A percentile compares a stretch with the other conserved stretches of the same genome.
Conservation (phyloP, 2,797 vertebrate genomes). For the Sebastes flavidus region DNA sequence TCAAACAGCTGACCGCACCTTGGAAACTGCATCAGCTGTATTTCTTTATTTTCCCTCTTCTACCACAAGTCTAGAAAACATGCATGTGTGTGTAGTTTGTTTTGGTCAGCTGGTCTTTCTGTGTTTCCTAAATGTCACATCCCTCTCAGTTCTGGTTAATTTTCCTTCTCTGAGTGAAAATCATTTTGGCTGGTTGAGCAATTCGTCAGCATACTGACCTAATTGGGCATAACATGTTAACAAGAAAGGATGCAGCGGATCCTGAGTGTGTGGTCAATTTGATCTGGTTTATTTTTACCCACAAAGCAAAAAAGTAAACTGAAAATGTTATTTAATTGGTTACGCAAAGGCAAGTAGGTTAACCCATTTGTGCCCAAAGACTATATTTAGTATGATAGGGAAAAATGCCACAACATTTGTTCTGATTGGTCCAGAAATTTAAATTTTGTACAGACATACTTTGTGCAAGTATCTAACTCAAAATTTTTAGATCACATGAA, state of each 20-base stretch:
- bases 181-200: background rate
- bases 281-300: background rate
- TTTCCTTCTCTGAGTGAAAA: slow-evolving; percentile 30
- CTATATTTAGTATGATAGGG: too few species aligned
- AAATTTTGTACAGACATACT: too few species aligned
- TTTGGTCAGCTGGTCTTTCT: slow-evolving; percentile 21
- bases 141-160: slow-evolving; percentile 7
- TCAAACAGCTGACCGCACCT: slow-evolving; percentile 34
- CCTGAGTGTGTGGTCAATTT: background rate
- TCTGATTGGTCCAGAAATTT: too few species aligned
- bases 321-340: background rate
- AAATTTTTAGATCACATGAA: too few species aligned
- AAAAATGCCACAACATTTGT: too few species aligned
- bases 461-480: too few species aligned
- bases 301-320: background rate
- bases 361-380: too few species aligned
- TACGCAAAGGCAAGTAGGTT: background rate
- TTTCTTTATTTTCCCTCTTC: slow-evolving; percentile 35
- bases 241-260: background rate
- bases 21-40: slow-evolving; percentile 31
- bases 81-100: slow-evolving; percentile 18
- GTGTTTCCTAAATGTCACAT: slow-evolving; percentile 30
- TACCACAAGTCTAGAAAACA: slow-evolving; percentile 34
- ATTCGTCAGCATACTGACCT: slow-evolving; percentile 24
- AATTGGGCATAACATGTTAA: background rate